phyloP scores from a whole-genome alignment of 2,888 invertebrate species.

The Eueremaeus valkanovi region DNA sequence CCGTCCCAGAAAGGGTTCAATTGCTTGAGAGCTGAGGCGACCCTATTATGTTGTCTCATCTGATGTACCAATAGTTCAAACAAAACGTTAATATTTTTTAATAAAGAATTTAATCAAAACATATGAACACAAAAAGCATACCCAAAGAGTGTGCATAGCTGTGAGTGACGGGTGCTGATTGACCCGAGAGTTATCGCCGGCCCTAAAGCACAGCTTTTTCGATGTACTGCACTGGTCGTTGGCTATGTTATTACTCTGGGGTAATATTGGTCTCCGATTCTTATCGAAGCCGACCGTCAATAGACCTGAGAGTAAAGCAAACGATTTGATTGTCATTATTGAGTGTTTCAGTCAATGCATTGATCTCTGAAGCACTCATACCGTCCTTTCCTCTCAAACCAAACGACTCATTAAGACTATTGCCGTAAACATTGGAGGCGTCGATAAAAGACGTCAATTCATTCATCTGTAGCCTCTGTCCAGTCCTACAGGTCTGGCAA shows the following conservation, averaged over 20 bases:
- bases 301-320: slow-evolving; percentile 38
- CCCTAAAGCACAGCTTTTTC: slow-evolving; percentile 45
- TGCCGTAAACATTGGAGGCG: slow-evolving; percentile 42
- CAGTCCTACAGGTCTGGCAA: slow-evolving; percentile 43
- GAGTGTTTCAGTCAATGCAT: background rate
- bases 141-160: slow-evolving; percentile 43
- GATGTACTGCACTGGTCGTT: slow-evolving; percentile 43
- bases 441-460: slow-evolving; percentile 42
- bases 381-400: slow-evolving; percentile 31
- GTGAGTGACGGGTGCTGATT: slow-evolving; percentile 43
- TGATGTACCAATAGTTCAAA: no score
- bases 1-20: slow-evolving; percentile 52
- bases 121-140: background rate
- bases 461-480: slow-evolving; percentile 40
- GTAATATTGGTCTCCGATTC: slow-evolving; percentile 45
- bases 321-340: background rate
- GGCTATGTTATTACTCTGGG: slow-evolving; percentile 43
- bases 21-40: slow-evolving; percentile 44
- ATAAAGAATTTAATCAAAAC: no score
- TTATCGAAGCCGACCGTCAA: slow-evolving; percentile 41
- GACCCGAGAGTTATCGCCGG: slow-evolving; percentile 44
- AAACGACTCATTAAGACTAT: slow-evolving; percentile 19
- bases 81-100: no score
- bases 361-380: background rate
- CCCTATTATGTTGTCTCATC: slow-evolving; percentile 47